Evolutionary conservation across 2,113 vertebrate species (phyloP), one percentile per base, ranked within the genome.

Genomic region (Ptychochromis oligacanthus): DNA sequence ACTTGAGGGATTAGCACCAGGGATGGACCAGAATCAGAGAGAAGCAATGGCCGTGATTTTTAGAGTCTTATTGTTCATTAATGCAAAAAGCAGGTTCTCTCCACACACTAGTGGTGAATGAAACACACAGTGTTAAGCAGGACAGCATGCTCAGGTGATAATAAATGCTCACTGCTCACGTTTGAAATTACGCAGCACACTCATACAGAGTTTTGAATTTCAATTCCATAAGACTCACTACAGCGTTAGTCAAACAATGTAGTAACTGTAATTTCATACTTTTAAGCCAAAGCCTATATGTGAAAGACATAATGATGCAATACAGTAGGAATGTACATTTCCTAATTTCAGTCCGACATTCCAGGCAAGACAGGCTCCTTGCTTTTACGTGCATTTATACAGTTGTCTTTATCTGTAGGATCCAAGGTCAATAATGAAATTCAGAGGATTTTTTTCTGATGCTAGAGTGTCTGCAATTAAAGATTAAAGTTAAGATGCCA

Each of bases 1-100:
- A 86, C 59, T n/a, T 55, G 36, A 52, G 67, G 58, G 59, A 77
- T 90, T 89, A 88, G 86, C 65, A 83, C 57, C 79, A 67, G 15
- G 36, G 40, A 67, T 57, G 56, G 62, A 36, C 61, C 26, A 54
- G 79, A 34, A 24, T 55, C 57, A 67, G 59, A 57, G 54, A 14
- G 40, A 58, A 85, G 61, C 67, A 75, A 40, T 75, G 70, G 86
- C 74, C 85, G 79, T 60, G 46, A 31, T 8, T 24, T 58, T 58
- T 24, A 26, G 6, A 83, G 26, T 86, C 52, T 83, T 4, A 72
- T 72, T 81, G 81, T 59, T 84, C 79, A 84, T 80, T 75, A 81
- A 31, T 15, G 83, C 52, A 67, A 13, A 65, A 46, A 28, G 54
- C 72, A 62, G 26, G 60, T 70, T 55, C 28, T 82, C n/a, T n/a